Evolutionary conservation across 2,113 vertebrate species (phyloP).

Genomic region (Lepus europaeus): DNA sequence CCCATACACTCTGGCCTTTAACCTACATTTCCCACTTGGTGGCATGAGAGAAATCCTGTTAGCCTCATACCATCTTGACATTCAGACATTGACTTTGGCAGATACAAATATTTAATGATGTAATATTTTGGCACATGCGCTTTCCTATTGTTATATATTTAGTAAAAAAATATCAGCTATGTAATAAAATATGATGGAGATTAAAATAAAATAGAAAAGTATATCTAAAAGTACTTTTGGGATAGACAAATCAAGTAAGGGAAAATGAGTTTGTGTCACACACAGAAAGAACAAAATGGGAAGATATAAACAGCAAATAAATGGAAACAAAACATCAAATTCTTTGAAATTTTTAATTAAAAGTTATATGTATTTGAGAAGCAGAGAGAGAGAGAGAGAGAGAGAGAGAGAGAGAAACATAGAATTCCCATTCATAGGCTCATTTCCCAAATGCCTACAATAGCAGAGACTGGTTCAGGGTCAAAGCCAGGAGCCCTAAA

Average conservation of each 20-base stretch:
- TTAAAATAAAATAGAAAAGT: constrained; percentile 46
- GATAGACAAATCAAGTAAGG: constrained; percentile 25
- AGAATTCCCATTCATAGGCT: too few relatives aligned
- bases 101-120: neutral
- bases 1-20: neutral
- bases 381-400: too few relatives aligned
- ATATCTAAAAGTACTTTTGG: constrained; percentile 25
- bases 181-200: neutral
- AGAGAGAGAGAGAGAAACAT: too few relatives aligned
- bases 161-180: neutral
- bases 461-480: too few relatives aligned
- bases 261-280: neutral
- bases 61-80: neutral
- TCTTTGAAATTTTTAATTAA: neutral
- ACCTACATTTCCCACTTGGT: neutral
- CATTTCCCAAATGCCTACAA: too few relatives aligned
- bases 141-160: neutral
- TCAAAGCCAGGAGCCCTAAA: too few relatives aligned
- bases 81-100: constrained; percentile 3
- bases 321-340: neutral
- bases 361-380: too few relatives aligned
- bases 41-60: neutral
- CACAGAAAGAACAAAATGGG: neutral
- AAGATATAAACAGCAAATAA: neutral
- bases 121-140: neutral